Evolutionary conservation across 2,113 vertebrate species (phyloP).

Genomic region (Odocoileus hemionus): DNA sequence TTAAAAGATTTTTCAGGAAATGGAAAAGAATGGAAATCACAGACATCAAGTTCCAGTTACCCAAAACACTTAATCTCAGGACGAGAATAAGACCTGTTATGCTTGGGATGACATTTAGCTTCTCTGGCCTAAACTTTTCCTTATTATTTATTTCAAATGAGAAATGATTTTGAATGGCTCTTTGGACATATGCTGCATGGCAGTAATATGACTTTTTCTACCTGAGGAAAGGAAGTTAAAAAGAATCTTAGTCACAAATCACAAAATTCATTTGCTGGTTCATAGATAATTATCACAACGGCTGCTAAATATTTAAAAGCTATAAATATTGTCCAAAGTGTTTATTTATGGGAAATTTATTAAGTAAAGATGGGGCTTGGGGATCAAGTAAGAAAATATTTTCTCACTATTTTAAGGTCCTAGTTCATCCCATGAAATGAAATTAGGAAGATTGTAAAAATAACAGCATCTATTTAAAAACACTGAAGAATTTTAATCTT

Average conservation of each 20-base stretch:
- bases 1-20: conserved; percentile 54
- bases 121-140: conserved; percentile 18
- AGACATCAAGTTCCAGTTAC: conserved; percentile 66
- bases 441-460: conserved; percentile 31
- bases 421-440: conserved; percentile 32
- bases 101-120: conserved; percentile 19
- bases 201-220: conserved; percentile 2
- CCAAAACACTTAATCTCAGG: conserved; percentile 29
- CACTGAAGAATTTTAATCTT: conserved; percentile 19
- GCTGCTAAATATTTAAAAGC: conserved; percentile 16
- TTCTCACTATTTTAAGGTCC: conserved; percentile 9
- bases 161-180: background rate
- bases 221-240: background rate
- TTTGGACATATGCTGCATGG: background rate
- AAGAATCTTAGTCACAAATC: conserved; percentile 23
- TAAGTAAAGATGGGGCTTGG: background rate
- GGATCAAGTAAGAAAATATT: conserved; percentile 44
- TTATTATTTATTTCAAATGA: conserved; percentile 29
- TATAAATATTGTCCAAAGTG: conserved; percentile 4
- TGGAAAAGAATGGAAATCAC: conserved; percentile 71
- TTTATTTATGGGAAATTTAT: conserved; percentile 33
- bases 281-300: conserved; percentile 44
- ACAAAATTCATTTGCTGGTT: conserved; percentile 34
- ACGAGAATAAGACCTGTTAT: conserved; percentile 38
- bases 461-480: conserved; percentile 35